Percentiles rank a stretch among this genome's conserved stretches.
These are phyloP conservation scores for Lamprologus ornatipinnis DNA, from an alignment of 2,113 vertebrate genomes.

Conservation along the genomic window DNA sequence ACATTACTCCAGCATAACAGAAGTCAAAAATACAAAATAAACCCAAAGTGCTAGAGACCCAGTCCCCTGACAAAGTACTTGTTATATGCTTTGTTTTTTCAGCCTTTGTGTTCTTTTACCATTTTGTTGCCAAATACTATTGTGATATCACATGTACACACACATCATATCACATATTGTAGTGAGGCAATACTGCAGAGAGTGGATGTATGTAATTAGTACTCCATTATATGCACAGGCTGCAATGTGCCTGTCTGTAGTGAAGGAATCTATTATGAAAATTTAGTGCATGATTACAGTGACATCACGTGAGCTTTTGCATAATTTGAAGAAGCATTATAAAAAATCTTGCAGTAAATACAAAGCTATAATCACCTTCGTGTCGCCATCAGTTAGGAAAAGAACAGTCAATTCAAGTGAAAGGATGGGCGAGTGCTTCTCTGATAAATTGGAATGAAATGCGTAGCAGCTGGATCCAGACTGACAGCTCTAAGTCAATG, in stretches of 20 bases:
- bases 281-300: not conserved
- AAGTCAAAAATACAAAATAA: not conserved
- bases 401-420: slow-evolving; percentile 1
- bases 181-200: not conserved
- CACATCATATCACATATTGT: not conserved
- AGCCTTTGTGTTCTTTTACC: not conserved
- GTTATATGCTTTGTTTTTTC: not conserved
- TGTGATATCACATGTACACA: not conserved
- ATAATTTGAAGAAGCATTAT: not conserved
- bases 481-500: slow-evolving; percentile 59
- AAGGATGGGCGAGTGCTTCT: slow-evolving; percentile 12
- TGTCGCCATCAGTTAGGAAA: slow-evolving; percentile 19
- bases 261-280: not conserved
- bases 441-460: slow-evolving; percentile 50
- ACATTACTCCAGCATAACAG: not conserved
- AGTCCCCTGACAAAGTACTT: not conserved
- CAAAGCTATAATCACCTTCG: slow-evolving; percentile 3
- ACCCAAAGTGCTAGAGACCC: not conserved
- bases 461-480: slow-evolving; percentile 41
- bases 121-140: not conserved
- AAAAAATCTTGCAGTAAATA: slow-evolving; percentile 3
- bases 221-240: not conserved
- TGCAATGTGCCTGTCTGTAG: not conserved
- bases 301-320: not conserved
- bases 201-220: not conserved